Evolutionary conservation across 2,888 invertebrate genomes (phyloP).

Genomic region (Hypercompe scribonia): DNA sequence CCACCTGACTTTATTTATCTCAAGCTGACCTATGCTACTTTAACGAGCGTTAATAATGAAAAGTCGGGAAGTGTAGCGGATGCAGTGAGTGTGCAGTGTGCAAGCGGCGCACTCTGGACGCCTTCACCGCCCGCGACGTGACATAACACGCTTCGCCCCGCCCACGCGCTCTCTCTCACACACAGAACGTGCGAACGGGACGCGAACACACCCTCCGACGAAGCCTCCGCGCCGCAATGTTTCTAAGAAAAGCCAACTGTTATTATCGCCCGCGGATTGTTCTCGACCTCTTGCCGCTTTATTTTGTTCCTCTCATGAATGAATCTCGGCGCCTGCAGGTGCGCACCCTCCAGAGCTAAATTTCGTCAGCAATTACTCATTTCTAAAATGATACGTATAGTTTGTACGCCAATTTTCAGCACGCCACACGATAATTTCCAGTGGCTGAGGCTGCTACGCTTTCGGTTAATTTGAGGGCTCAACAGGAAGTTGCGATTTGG

Average conservation of each 20-base stretch:
- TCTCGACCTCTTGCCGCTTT: constrained; percentile 77
- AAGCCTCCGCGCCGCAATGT: constrained; percentile 79
- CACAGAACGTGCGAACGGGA: constrained; percentile 70
- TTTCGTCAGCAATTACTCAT: constrained; percentile 76
- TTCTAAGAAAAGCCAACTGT: constrained; percentile 85
- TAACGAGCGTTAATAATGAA: constrained; percentile 71
- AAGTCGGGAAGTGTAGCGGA: constrained; percentile 72
- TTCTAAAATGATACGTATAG: constrained; percentile 71
- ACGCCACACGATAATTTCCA: constrained; percentile 81
- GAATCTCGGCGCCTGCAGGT: constrained; percentile 81
- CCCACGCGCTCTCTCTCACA: constrained; percentile 78
- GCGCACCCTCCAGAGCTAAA: constrained; percentile 75
- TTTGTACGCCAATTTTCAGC: constrained; percentile 77
- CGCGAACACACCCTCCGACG: constrained; percentile 70
- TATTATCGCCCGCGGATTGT: constrained; percentile 82
- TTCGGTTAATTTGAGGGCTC: constrained; percentile 68
- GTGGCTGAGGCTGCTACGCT: constrained; percentile 73
- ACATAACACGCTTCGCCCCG: constrained; percentile 79
- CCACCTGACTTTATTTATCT: constrained; percentile 60
- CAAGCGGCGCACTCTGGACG: constrained; percentile 63
- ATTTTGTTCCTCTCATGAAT: constrained; percentile 80
- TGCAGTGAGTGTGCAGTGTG: constrained; percentile 64
- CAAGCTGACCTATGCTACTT: constrained; percentile 65
- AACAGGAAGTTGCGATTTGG: constrained; percentile 78
- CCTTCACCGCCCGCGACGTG: constrained; percentile 75